These are phyloP conservation scores for Drepana arcuata DNA, from an alignment of 1,140 invertebrate species.

Conservation along the genomic window DNA sequence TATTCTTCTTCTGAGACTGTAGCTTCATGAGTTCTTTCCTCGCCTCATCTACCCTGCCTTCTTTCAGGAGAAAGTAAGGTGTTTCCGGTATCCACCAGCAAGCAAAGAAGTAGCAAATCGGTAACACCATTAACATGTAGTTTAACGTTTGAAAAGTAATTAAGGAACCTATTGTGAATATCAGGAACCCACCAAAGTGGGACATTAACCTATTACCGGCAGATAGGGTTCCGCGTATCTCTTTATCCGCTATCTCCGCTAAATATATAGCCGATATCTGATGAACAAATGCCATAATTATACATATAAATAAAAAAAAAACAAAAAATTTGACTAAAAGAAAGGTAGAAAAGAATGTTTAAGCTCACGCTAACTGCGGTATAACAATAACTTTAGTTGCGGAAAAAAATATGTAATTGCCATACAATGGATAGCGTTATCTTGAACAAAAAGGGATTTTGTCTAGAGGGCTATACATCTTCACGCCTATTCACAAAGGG, in stretches of 20 bases:
- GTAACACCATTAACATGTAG: slow-evolving; percentile 43
- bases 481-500: no score
- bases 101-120: slow-evolving; percentile 72
- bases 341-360: no score
- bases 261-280: slow-evolving; percentile 76
- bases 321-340: no score
- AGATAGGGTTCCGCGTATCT: slow-evolving; percentile 76
- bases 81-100: slow-evolving; percentile 84
- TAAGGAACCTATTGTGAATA: slow-evolving; percentile 67
- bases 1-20: slow-evolving; percentile 20
- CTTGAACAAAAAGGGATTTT: no score
- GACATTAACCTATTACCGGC: slow-evolving; percentile 77
- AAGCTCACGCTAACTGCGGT: no score
- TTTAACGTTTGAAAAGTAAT: slow-evolving; percentile 63
- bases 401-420: no score
- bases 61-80: slow-evolving; percentile 78
- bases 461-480: no score
- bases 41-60: slow-evolving; percentile 61
- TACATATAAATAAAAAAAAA: no score
- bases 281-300: no score
- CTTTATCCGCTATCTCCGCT: slow-evolving; percentile 78
- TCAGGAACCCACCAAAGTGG: slow-evolving; percentile 75
- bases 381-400: no score
- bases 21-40: slow-evolving; percentile 39
- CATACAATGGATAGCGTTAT: no score